Evolutionary conservation across 2,113 vertebrate species (phyloP).

Genomic region (Baryphthengus martii): DNA sequence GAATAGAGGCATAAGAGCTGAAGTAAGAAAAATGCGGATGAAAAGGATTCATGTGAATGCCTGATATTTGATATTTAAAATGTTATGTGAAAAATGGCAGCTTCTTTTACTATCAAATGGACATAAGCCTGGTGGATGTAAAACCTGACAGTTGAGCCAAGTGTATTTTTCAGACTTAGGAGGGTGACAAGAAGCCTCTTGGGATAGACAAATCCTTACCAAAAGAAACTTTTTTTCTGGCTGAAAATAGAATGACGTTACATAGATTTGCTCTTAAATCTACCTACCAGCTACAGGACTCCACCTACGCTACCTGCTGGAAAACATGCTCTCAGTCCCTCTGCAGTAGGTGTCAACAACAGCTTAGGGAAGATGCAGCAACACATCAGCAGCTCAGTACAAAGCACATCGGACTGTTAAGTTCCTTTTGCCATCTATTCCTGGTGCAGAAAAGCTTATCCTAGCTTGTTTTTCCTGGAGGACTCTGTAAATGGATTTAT

Average conservation of each 20-base stretch:
- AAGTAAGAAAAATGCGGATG: background rate
- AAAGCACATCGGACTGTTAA: background rate
- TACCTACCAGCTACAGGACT: background rate
- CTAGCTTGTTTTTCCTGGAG: background rate
- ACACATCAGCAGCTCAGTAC: background rate
- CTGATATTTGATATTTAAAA: background rate
- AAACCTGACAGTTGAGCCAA: background rate
- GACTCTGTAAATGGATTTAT: background rate
- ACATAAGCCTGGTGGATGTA: background rate
- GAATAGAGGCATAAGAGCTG: background rate
- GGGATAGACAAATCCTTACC: background rate
- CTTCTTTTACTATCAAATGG: background rate
- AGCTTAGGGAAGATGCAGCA: background rate
- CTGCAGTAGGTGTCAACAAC: background rate
- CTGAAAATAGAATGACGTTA: background rate
- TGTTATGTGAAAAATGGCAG: background rate
- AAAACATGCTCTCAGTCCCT: fast-evolving
- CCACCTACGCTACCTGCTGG: background rate
- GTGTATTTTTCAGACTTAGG: background rate
- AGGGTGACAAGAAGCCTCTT: background rate
- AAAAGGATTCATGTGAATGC: background rate
- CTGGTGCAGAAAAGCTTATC: background rate
- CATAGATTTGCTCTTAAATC: background rate
- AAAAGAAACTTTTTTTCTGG: background rate
- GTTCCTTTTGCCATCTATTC: background rate